Conservation (phyloP, 2,888 invertebrate species). For the Mycalesis mineus region DNA sequence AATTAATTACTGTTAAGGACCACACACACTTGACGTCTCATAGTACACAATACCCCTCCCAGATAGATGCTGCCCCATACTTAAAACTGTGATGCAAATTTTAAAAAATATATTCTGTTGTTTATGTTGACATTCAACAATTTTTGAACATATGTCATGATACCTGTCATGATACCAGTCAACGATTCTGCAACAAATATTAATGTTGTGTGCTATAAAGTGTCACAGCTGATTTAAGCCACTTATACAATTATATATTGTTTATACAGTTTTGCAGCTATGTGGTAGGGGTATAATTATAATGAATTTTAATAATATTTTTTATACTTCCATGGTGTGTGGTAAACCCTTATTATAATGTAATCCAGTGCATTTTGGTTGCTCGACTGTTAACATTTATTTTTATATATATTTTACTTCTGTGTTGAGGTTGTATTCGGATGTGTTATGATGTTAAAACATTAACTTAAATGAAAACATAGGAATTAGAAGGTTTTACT, state of each 20-base stretch:
- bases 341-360: slow-evolving; percentile 45
- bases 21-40: neutral
- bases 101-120: no score
- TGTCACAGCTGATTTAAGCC: no score
- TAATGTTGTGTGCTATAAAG: no score
- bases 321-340: slow-evolving; percentile 13
- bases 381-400: slow-evolving; percentile 53
- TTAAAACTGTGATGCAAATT: no score
- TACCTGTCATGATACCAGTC: no score
- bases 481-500: neutral
- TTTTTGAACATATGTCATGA: no score
- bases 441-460: slow-evolving; percentile 16
- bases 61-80: neutral
- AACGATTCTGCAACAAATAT: no score
- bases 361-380: slow-evolving; percentile 52
- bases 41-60: neutral
- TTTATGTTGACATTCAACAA: no score
- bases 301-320: neutral
- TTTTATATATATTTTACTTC: neutral
- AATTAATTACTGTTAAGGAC: slow-evolving; percentile 1
- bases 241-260: no score
- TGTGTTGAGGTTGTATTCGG: slow-evolving; percentile 41
- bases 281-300: neutral
- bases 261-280: neutral
- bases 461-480: neutral